A percentile compares a stretch with the other conserved stretches of the same genome.
phyloP scores from a whole-genome alignment of 2,113 vertebrate species.

The Gulo gulo region DNA sequence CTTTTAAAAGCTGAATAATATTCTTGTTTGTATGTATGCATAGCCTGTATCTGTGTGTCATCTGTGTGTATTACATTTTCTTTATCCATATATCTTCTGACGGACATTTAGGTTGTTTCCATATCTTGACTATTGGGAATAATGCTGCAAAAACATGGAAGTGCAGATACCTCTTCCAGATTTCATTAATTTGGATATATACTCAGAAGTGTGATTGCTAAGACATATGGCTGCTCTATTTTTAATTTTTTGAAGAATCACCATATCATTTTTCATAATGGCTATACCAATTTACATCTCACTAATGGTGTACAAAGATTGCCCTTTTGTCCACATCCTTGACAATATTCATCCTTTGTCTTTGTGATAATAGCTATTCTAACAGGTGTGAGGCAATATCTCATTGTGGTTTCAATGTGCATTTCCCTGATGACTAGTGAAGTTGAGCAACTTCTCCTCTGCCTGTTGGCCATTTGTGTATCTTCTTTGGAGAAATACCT shows the following conservation, averaged over 20 bases:
- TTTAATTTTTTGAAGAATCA: neutral
- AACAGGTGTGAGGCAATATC: neutral
- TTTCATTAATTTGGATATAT: neutral
- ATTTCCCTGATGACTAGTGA: neutral
- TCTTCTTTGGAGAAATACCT: neutral
- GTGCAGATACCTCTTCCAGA: neutral
- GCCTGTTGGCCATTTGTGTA: neutral
- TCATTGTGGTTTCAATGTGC: neutral
- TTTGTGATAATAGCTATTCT: neutral
- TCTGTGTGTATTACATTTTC: neutral
- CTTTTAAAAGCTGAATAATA: neutral
- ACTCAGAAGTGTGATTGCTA: neutral
- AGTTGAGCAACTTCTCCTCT: neutral
- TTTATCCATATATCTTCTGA: neutral
- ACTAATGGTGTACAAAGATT: neutral
- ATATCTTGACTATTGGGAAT: neutral
- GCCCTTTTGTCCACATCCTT: neutral
- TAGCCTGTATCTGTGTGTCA: neutral
- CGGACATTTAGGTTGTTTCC: neutral
- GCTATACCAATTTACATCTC: neutral
- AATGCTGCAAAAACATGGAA: neutral
- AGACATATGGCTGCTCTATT: neutral
- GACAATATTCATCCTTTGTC: neutral
- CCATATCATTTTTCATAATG: neutral
- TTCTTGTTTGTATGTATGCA: neutral